Conservation (phyloP, 1,140 invertebrate genomes). For the Potamilus streckersoni region DNA sequence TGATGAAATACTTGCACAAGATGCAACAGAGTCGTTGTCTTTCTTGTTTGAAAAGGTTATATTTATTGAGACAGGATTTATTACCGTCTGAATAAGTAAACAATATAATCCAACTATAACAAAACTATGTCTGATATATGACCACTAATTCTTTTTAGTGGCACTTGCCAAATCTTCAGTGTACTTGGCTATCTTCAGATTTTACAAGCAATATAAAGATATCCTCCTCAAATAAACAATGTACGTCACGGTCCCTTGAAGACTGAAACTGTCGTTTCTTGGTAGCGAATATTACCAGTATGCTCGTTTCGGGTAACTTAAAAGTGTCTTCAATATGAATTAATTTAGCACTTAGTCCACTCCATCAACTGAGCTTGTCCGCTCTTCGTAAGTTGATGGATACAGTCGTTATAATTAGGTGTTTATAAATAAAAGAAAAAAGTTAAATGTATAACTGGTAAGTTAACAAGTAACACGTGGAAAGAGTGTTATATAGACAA, state of each 20-base stretch:
- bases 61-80: slow-evolving; percentile 3
- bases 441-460: no score
- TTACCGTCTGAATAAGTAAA: slow-evolving; percentile 4
- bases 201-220: slow-evolving; percentile 11
- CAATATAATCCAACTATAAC: neutral
- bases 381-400: no score
- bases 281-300: no score
- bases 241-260: neutral
- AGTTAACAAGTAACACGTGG: no score
- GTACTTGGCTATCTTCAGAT: slow-evolving; percentile 7
- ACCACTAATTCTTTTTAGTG: neutral
- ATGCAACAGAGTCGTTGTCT: slow-evolving; percentile 17
- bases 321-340: slow-evolving; percentile 2
- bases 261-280: neutral
- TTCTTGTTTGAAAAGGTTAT: slow-evolving; percentile 11
- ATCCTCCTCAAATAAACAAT: slow-evolving; percentile 7
- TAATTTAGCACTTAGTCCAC: slow-evolving; percentile 10
- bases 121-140: slow-evolving; percentile 8
- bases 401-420: no score
- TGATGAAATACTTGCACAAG: slow-evolving; percentile 5
- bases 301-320: neutral
- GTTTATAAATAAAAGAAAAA: no score
- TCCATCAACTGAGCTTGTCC: no score
- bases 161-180: slow-evolving; percentile 11
- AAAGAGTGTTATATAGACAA: no score